Evolutionary conservation across 2,113 vertebrate genomes (phyloP).

Genomic region (Aegotheles bennettii): DNA sequence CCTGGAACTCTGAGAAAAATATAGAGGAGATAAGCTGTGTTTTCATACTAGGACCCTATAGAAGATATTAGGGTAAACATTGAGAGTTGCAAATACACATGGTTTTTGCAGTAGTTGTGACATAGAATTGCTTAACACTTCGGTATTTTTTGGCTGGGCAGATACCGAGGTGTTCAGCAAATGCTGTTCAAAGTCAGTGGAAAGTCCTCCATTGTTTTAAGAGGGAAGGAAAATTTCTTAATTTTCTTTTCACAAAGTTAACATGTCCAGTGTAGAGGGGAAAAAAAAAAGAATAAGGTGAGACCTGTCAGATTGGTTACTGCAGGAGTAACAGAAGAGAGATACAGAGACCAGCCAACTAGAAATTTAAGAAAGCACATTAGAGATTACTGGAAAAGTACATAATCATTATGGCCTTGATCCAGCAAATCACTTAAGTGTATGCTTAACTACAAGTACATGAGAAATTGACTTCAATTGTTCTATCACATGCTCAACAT

Average conservation of each 20-base stretch:
- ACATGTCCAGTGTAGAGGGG: background rate
- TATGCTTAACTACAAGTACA: slow-evolving; percentile 28
- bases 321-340: background rate
- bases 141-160: background rate
- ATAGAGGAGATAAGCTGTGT: background rate
- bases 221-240: background rate
- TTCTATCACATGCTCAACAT: slow-evolving; percentile 8
- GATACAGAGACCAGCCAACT: background rate
- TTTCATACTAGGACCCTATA: background rate
- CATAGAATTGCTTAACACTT: background rate
- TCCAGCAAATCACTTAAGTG: slow-evolving; percentile 55
- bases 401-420: slow-evolving; percentile 52
- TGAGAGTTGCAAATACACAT: background rate
- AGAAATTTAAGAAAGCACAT: slow-evolving; percentile 6
- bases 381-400: slow-evolving; percentile 40
- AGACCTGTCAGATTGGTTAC: background rate
- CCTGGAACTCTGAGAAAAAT: background rate
- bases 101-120: background rate
- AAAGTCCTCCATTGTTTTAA: background rate
- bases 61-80: background rate
- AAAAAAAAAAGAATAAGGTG: background rate
- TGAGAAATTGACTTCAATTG: slow-evolving; percentile 42
- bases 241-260: background rate
- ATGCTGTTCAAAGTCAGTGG: background rate
- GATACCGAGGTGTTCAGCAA: background rate